Percentiles rank a stretch among this genome's conserved stretches.
Evolutionary conservation across 2,888 invertebrate species (phyloP).

Genomic region (Pogonocherus hispidulus): DNA sequence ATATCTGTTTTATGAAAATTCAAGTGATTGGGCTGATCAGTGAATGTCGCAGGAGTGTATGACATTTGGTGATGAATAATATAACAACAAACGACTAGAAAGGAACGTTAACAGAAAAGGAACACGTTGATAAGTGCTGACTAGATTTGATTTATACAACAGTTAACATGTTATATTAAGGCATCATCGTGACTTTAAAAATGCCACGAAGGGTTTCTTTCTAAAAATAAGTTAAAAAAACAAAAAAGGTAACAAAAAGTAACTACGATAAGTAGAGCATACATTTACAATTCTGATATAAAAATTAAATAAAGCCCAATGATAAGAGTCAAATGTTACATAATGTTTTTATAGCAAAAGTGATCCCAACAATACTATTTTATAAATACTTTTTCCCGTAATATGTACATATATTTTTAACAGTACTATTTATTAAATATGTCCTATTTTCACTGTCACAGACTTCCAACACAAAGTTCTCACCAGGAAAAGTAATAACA

Average conservation of each 20-base stretch:
- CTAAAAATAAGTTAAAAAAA: constrained; percentile 39
- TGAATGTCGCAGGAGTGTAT: constrained; percentile 20
- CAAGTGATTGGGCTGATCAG: constrained; percentile 11
- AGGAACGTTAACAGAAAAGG: constrained; percentile 57
- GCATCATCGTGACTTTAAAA: constrained; percentile 65
- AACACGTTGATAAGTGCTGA: constrained; percentile 63
- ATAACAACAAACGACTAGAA: constrained; percentile 59
- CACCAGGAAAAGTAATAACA: constrained; percentile 58
- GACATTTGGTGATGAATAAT: constrained; percentile 30
- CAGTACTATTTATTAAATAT: constrained; percentile 59
- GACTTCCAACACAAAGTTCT: constrained; percentile 55
- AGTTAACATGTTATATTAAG: constrained; percentile 61
- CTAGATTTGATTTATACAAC: constrained; percentile 65
- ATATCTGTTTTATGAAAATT: background rate
- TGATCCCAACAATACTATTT: constrained; percentile 65
- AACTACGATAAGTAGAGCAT: constrained; percentile 52
- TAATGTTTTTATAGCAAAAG: constrained; percentile 63
- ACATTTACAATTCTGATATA: constrained; percentile 54
- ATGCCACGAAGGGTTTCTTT: constrained; percentile 60
- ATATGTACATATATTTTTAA: constrained; percentile 64
- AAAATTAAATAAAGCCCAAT: constrained; percentile 57
- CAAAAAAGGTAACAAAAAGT: constrained; percentile 46
- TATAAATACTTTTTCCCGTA: constrained; percentile 63
- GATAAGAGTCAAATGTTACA: constrained; percentile 55
- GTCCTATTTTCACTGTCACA: constrained; percentile 59